phyloP scores from a whole-genome alignment of 2,888 invertebrate species.

The Phaedon cochleariae region DNA sequence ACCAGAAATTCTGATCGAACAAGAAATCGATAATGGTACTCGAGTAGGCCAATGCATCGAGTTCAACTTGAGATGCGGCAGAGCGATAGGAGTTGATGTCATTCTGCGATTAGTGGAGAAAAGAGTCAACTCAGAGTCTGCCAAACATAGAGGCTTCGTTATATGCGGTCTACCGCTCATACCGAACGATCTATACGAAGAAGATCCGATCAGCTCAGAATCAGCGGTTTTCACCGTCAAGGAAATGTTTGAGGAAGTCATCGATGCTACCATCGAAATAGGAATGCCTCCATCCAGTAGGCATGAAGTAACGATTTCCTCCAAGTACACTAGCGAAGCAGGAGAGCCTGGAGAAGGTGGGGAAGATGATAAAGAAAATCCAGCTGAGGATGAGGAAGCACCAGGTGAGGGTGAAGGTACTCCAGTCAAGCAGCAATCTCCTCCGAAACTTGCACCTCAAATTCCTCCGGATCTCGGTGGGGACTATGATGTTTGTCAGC shows the following conservation, averaged over 20 bases:
- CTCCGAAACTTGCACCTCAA: not conserved
- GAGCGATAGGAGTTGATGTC: conserved; percentile 64
- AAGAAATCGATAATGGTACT: conserved; percentile 68
- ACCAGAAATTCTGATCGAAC: conserved; percentile 65
- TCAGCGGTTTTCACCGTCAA: conserved; percentile 58
- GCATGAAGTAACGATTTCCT: conserved; percentile 42
- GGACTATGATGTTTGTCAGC: conserved; percentile 42
- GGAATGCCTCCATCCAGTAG: conserved; percentile 38
- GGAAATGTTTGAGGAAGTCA: conserved; percentile 58
- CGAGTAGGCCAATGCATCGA: conserved; percentile 68
- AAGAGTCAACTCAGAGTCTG: conserved; percentile 64
- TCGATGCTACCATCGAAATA: conserved; percentile 46
- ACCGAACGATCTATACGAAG: conserved; percentile 60
- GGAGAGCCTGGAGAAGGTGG: conserved; percentile 40
- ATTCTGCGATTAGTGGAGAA: conserved; percentile 65
- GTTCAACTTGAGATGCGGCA: conserved; percentile 67
- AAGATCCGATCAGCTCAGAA: conserved; percentile 58
- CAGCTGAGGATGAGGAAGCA: too few species aligned
- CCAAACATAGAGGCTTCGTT: conserved; percentile 71
- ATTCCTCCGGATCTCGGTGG: conserved; percentile 45
- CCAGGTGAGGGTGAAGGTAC: conserved; percentile 37
- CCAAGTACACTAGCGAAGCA: conserved; percentile 34
- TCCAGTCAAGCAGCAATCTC: not conserved
- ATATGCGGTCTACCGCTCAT: conserved; percentile 72
- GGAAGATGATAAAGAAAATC: conserved; percentile 49